These are phyloP conservation scores for Tautogolabrus adspersus DNA, from an alignment of 2,113 vertebrate species.

Conservation along the genomic window DNA sequence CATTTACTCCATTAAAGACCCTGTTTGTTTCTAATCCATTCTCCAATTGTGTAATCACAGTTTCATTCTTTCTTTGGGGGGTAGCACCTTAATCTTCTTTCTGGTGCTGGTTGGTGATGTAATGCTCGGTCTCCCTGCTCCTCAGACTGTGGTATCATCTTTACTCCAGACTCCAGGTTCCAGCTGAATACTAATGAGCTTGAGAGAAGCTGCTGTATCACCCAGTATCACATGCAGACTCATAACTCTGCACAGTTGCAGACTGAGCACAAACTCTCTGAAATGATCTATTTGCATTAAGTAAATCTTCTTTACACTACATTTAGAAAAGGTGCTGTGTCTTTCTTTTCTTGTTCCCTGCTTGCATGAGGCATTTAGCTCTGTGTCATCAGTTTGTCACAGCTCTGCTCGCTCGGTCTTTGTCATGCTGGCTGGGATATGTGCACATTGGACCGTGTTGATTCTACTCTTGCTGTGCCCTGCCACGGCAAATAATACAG, in stretches of 20 bases:
- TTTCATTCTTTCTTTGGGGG: background rate
- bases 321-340: background rate
- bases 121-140: constrained; percentile 7
- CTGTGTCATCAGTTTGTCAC: background rate
- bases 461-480: constrained; percentile 17
- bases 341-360: background rate
- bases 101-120: background rate
- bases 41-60: background rate
- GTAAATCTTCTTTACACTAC: background rate
- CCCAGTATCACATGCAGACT: background rate
- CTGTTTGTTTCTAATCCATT: background rate
- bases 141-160: constrained; percentile 6
- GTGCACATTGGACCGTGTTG: constrained; percentile 54
- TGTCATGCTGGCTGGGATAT: constrained; percentile 13
- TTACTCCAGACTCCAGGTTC: background rate
- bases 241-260: background rate
- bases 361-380: background rate
- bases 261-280: background rate
- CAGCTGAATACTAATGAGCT: background rate
- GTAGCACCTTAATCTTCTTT: background rate
- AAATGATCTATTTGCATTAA: background rate
- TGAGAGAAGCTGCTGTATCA: background rate
- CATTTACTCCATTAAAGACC: too few relatives aligned
- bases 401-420: background rate
- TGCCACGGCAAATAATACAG: constrained; percentile 34